Evolutionary conservation across 2,797 vertebrate species (phyloP), one percentile per base, ranked within the genome.

Genomic region (Pseudochaenichthys georgianus): DNA sequence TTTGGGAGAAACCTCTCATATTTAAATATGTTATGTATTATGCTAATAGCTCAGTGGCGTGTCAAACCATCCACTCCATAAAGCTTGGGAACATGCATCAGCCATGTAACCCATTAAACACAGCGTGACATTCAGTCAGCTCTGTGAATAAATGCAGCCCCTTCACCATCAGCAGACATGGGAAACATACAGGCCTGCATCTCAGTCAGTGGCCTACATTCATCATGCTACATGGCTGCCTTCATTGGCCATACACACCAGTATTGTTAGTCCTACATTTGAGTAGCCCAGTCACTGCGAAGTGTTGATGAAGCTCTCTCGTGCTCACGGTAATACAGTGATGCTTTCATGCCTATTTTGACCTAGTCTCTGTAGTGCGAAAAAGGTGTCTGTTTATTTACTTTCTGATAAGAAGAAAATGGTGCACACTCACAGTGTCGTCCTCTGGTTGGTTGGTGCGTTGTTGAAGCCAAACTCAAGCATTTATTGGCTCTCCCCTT

Each of bases 171-270:
- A 78, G 64, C 64, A 79, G 52, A 82, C 62, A 61, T 64, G 61
- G 72, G 50, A 68, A 73, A 66, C 65, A 73, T 31, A 57, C 78
- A 80, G 67, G 50, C 78, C 67, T 70, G 43, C 42, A 19, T 80
- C 63, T 83, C 74, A 78, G 51, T 89, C 76, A 76, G 51, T 89
- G 86, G 71, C 82, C 84, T 71, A 68, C 53, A 81, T 85, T 83
- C 15, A 77, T 67, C 72, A 70, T 82, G 51, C 62, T 60, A 61
- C 70, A 68, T 58, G 72, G 63, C 67, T 73, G 64, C 58, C 38
- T 55, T 47, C 41, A 41, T 55, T 15, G 31, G 59, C 63, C 45
- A 38, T 42, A 73, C 74, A 87, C 75, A 67, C 74, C 75, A 48
- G 63, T 41, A 62, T 78, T 91, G 86, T 90, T 81, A 3, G 13